phyloP scores from a whole-genome alignment of 92 coral and sea anemone species.

The Paragorgia papillata region DNA sequence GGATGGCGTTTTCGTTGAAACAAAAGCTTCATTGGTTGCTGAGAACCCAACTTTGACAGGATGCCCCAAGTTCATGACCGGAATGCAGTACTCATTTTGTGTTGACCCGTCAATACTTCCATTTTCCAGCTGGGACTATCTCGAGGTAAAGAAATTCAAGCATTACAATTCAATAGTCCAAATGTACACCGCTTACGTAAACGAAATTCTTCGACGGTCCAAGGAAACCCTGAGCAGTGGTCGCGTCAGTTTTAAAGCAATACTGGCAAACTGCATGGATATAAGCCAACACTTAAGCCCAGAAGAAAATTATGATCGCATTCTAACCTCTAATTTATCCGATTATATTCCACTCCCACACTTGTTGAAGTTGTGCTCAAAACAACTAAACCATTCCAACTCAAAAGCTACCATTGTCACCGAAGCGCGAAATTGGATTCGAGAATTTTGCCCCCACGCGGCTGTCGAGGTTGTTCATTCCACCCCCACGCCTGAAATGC shows the following conservation, averaged over 20 bases:
- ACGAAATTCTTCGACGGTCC: constrained; percentile 45
- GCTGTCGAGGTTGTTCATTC: not conserved
- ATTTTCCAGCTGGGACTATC: constrained; percentile 75
- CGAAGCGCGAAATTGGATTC: constrained; percentile 62
- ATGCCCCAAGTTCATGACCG: constrained; percentile 4
- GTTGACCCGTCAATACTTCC: constrained; percentile 45
- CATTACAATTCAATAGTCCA: constrained; percentile 40
- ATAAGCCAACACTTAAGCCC: constrained; percentile 41
- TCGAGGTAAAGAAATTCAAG: constrained; percentile 43
- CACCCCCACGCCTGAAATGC: not conserved
- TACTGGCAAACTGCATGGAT: constrained; percentile 61
- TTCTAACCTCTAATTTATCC: constrained; percentile 66
- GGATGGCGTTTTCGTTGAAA: constrained; percentile 58
- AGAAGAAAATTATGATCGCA: constrained; percentile 62
- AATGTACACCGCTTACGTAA: constrained; percentile 64
- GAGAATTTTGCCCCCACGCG: constrained; percentile 5
- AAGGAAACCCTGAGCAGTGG: constrained; percentile 41
- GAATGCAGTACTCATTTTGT: constrained; percentile 18
- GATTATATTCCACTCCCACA: constrained; percentile 61
- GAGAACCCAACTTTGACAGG: constrained; percentile 77
- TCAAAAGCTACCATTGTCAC: constrained; percentile 56
- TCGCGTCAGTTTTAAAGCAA: constrained; percentile 50
- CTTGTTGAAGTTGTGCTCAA: constrained; percentile 42
- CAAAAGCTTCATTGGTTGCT: not conserved
- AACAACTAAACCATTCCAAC: constrained; percentile 52